Base-by-base conservation (phyloP, 2,113 vertebrate species). In the Ictalurus furcatus region DNA sequence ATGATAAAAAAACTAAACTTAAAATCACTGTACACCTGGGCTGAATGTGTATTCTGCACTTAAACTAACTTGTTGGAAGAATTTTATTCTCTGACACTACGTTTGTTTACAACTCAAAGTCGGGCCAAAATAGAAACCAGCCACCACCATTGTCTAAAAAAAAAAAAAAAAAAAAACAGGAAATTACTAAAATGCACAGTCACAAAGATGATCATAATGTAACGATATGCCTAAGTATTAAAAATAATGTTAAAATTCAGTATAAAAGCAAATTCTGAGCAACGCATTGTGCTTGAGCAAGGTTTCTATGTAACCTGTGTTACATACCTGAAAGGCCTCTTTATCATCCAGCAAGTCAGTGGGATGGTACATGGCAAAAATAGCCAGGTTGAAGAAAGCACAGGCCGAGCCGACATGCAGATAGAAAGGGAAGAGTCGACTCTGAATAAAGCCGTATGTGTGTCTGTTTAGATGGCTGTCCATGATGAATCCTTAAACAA, bases 381-480 rank as follows among this genome's bases (percentile, higher is more conserved):
- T 94, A 0, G 95, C 92, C 85, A 97, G 96, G 92, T 96, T 97
- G 90, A 97, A 92, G 94, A 97, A 97, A 61, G 97, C 96, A 2
- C 96, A 97, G 2, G 94, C 91, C 1, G 96, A 97, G 67, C 95
- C 90, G 21, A 96, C 91, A 92, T 96, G 95, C 91, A 96, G 96
- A 90, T 96, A 97, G 87, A 95, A 96, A 0, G 97, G 97, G 85
- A 97, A 97, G 21, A 97, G 96, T 11, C 94, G 80, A 0, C 95
- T 95, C 92, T 96, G 95, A 89, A 97, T 96, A 85, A 95, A 96
- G 28, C 96, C 95, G 0, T 93, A 96, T 0, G 95, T 96, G 92
- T 97, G 96, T 92, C 94, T 94, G 92, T 96, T 95, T 87, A 97
- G 95, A 92, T 93, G 91, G 90, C 91, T 96, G 94, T 95, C 92